These are phyloP conservation scores for Phaedon cochleariae DNA, from an alignment of 2,888 invertebrate genomes.

Conservation along the genomic window DNA sequence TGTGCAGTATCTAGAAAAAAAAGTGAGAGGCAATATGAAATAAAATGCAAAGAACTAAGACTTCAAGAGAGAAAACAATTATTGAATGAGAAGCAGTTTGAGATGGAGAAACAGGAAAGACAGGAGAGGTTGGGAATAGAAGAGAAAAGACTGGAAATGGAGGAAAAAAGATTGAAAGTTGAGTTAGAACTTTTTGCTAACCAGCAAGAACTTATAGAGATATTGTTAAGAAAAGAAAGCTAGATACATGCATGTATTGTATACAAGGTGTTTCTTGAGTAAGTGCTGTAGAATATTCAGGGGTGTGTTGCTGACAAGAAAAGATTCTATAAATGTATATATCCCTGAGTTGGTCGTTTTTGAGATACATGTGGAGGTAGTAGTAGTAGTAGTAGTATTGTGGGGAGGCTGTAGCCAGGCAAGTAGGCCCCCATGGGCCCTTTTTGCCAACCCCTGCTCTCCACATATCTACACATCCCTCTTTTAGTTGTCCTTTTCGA, in stretches of 20 bases:
- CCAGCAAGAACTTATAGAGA: conserved; percentile 12
- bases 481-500: no score
- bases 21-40: conserved; percentile 15
- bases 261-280: no score
- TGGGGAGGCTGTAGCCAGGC: no score
- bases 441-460: no score
- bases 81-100: conserved; percentile 14
- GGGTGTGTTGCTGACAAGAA: no score
- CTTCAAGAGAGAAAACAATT: conserved; percentile 20
- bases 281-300: no score
- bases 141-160: conserved; percentile 7
- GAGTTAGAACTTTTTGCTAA: conserved; percentile 16
- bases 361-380: no score
- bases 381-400: no score
- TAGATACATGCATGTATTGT: background rate
- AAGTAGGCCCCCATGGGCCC: no score
- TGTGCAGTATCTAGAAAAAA: conserved; percentile 13
- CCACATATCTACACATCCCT: no score
- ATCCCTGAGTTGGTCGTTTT: no score
- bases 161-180: conserved; percentile 14
- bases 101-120: conserved; percentile 16
- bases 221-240: background rate
- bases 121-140: conserved; percentile 13
- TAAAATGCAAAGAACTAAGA: conserved; percentile 13
- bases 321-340: no score